phyloP scores from a whole-genome alignment of 2,888 invertebrate genomes.

The Thymelicus lineola region DNA sequence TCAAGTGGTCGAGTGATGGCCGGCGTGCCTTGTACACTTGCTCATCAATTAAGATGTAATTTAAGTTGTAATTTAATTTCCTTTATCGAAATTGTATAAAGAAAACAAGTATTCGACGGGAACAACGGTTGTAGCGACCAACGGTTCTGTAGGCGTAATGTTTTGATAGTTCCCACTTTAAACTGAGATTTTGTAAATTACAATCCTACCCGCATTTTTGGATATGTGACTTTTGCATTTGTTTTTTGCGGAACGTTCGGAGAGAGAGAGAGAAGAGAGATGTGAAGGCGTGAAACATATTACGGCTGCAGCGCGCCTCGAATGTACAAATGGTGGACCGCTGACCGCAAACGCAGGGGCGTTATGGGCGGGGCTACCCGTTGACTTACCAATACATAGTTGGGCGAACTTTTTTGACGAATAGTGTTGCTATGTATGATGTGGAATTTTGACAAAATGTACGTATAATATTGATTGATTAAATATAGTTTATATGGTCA shows the following conservation, averaged over 20 bases:
- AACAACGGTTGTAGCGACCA: conserved; percentile 35
- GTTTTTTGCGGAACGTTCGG: conserved; percentile 16
- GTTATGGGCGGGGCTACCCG: not conserved
- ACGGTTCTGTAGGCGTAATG: conserved; percentile 8
- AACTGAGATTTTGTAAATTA: conserved; percentile 8
- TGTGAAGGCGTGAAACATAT: conserved; percentile 74
- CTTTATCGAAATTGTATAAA: conserved; percentile 35
- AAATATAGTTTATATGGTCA: too few relatives aligned
- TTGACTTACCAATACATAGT: too few relatives aligned
- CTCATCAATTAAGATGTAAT: conserved; percentile 52
- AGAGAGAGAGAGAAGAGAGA: not conserved
- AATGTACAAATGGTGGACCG: conserved; percentile 43
- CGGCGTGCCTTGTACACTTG: conserved; percentile 49
- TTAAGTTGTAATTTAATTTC: conserved; percentile 47
- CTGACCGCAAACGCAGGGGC: conserved; percentile 37
- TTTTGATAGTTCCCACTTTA: not conserved
- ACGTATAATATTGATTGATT: too few relatives aligned
- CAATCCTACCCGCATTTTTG: conserved; percentile 1
- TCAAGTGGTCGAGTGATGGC: not conserved
- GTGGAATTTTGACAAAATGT: too few relatives aligned
- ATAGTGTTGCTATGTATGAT: too few relatives aligned
- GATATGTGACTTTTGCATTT: conserved; percentile 4
- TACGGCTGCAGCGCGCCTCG: conserved; percentile 60
- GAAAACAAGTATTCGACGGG: conserved; percentile 39
- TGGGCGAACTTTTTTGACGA: too few relatives aligned